Evolutionary conservation across 2,113 vertebrate species (phyloP), one percentile per base, ranked within the genome.

Genomic region (Ptilonorhynchus violaceus): DNA sequence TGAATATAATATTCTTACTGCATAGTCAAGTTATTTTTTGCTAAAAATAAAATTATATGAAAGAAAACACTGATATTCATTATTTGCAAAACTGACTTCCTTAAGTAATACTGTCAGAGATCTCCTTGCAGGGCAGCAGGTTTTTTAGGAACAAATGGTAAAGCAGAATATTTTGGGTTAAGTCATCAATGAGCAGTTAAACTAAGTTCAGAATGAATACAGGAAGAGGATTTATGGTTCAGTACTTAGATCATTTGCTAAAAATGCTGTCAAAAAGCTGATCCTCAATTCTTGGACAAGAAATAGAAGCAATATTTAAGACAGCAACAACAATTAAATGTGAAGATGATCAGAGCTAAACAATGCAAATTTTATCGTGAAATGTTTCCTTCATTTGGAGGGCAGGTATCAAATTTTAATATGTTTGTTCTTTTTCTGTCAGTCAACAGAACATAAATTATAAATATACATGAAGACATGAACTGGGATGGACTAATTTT

Each of bases 371-470:
- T 59, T 41, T 95, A 46, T 89, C 20, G 30, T 85, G 67, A 92
- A 91, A 94, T 70, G 21, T 62, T 81, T 83, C 69, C 74, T 97
- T 75, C 23, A 7, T 67, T 92, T 95, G 72, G 86, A 97, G 52
- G 81, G 94, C 72, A 63, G 35, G 52, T 95, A 95, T 95, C 75
- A 96, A 98, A 97, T 67, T 96, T 90, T 97, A 88, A 98, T 92
- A 81, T 89, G 85, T 81, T 97, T 13, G 53, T 94, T 93, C 46
- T 53, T 96, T 96, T 95, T 90, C 63, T 95, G 67, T 83, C 81
- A 93, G 81, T 85, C 95, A 96, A 83, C 76, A 88, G 41, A 68
- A 9, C 74, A 87, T 93, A 92, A 97, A 96, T 95, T 92, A 93
- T 94, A 94, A 92, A 96, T 64, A 23, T 47, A 58, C 39, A 77